These are phyloP conservation scores for Pentamera pediparva DNA, from an alignment of 53 echinoderm and acorn worm genomes.

Conservation along the genomic window DNA sequence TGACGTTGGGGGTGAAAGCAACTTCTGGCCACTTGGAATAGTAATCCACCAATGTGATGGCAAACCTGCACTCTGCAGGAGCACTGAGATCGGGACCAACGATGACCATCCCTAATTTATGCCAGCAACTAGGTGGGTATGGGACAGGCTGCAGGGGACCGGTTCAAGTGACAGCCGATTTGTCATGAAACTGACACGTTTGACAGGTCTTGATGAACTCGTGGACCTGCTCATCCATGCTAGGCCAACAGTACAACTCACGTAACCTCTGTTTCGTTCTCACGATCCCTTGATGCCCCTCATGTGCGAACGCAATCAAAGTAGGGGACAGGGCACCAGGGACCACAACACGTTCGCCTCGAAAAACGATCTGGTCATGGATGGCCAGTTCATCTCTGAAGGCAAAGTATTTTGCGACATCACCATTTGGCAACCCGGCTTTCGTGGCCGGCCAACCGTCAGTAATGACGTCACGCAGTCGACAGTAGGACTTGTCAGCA, in stretches of 20 bases:
- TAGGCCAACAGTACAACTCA: conserved; percentile 60
- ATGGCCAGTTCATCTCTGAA: conserved; percentile 14
- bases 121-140: neutral
- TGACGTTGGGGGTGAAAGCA: neutral
- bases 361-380: conserved; percentile 32
- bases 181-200: neutral
- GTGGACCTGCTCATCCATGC: neutral
- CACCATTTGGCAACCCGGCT: neutral
- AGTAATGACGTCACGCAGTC: neutral
- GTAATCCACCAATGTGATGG: conserved; percentile 4
- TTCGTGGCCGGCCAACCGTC: neutral
- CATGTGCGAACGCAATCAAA: conserved; percentile 33
- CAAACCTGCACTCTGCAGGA: neutral
- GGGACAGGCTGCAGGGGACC: neutral
- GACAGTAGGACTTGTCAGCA: neutral
- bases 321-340: conserved; percentile 19
- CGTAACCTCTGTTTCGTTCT: conserved; percentile 50
- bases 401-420: neutral
- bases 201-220: neutral
- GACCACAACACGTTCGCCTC: conserved; percentile 38
- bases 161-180: neutral
- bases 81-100: neutral
- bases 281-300: conserved; percentile 58
- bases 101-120: conserved; percentile 8
- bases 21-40: neutral